These are phyloP conservation scores for Enteromius radiatus DNA, from an alignment of 2,797 vertebrate genomes.

Conservation along the genomic window DNA sequence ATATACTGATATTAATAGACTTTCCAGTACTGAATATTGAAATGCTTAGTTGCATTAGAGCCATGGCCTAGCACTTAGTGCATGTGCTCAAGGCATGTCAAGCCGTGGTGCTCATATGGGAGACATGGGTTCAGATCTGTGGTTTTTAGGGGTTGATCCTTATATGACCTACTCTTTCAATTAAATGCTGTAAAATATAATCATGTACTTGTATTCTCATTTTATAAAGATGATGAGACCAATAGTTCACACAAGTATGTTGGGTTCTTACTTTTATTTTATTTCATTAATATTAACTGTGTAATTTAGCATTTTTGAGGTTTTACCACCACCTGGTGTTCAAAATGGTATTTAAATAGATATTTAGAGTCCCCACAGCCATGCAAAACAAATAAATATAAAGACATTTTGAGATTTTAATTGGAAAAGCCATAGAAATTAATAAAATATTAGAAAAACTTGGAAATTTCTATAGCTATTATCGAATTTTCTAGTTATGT, in stretches of 20 bases:
- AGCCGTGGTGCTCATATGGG: neutral
- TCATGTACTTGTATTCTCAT: neutral
- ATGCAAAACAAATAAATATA: neutral
- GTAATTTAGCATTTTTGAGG: neutral
- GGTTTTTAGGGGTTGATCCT: neutral
- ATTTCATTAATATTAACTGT: neutral
- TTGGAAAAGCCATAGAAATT: neutral
- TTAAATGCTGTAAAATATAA: conserved; percentile 8
- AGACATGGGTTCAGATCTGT: neutral
- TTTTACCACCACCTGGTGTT: conserved; percentile 42
- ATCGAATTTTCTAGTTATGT: neutral
- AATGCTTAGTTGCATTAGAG: too few species aligned
- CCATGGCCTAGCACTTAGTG: neutral
- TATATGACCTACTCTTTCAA: neutral
- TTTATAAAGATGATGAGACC: neutral
- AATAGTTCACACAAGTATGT: neutral
- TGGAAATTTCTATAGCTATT: neutral
- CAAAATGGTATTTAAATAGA: neutral
- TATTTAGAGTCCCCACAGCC: neutral
- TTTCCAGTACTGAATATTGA: too few species aligned
- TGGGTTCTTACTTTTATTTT: neutral
- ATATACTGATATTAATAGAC: neutral
- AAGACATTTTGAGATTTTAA: neutral
- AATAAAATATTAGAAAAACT: neutral
- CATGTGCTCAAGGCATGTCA: neutral